These are phyloP conservation scores for Danio albolineatus DNA, from an alignment of 2,797 vertebrate species.

Conservation along the genomic window DNA sequence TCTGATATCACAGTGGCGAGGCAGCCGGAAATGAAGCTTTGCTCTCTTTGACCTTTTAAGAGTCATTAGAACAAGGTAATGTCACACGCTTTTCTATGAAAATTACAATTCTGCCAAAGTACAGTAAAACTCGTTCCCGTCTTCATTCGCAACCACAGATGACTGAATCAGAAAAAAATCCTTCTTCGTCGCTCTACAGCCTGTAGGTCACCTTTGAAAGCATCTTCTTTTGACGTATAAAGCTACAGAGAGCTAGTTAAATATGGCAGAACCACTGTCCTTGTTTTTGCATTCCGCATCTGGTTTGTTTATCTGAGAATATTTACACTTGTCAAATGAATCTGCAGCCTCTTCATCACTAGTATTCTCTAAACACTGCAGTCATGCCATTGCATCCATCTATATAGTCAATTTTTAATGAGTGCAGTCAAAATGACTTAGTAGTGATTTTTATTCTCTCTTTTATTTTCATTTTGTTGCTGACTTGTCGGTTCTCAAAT, in stretches of 20 bases:
- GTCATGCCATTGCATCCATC: conserved; percentile 68
- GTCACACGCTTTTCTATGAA: not conserved
- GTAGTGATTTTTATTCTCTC: conserved; percentile 41
- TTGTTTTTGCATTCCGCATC: conserved; percentile 74
- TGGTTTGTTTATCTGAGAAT: conserved; percentile 79
- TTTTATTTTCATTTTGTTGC: conserved; percentile 53
- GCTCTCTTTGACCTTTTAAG: conserved; percentile 38
- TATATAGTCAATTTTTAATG: conserved; percentile 77
- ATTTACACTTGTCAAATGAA: conserved; percentile 82
- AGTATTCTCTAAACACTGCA: conserved; percentile 68
- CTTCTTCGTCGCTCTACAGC: not conserved
- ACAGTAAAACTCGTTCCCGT: not conserved
- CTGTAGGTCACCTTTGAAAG: conserved; percentile 7
- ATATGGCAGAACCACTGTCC: conserved; percentile 50
- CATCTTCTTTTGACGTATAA: conserved; percentile 14
- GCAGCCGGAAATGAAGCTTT: conserved; percentile 15
- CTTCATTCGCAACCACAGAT: not conserved
- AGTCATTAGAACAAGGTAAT: conserved; percentile 20
- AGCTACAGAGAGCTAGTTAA: not conserved
- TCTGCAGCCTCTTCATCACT: conserved; percentile 80
- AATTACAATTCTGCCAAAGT: conserved; percentile 2
- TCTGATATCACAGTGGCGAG: not conserved
- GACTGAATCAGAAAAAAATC: conserved; percentile 25
- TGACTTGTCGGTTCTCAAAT: conserved; percentile 60
- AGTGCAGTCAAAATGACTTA: conserved; percentile 63